Base-by-base conservation (phyloP, 1,140 invertebrate species). In the Hestina assimilis region DNA sequence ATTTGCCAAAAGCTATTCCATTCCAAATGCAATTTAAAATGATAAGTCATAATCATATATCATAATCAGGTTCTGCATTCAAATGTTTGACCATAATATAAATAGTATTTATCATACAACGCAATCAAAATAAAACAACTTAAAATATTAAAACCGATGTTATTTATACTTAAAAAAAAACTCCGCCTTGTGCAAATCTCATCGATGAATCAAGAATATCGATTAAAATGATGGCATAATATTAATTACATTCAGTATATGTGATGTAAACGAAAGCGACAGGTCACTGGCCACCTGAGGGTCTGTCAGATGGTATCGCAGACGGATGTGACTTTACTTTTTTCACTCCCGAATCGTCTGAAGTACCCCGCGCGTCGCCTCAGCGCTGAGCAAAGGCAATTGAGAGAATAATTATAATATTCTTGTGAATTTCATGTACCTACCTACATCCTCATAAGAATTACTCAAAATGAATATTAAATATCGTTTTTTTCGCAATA, bases 331-430 rank as follows among this genome's bases (percentile, higher is more conserved):
- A 73, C 59, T 72, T 60, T 68, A 66, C 62, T 74, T 78, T 78
- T 75, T 75, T 63, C 64, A 72, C 47, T 63, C 59, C 64, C 66
- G 46, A 79, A 75, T 35, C 63, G 72, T 75, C 69, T 79, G 72
- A 74, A 79, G 75, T 66, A 68, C 31, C 33, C 15, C n/a, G 59
- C 68, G 48, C 51, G 51, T 55, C 68, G 48, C 51, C 50, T 55
- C 56, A 60, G 58, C 43, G 52, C 52, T 52, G 51, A 53, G 41
- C 14, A 20, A 38, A 50, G 40, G 24, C 21, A 31, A 40, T 50
- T 33, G 54, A 29, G 26, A 24, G 35, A 57, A 57, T 57, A 48
- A 57, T 57, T 57, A 57, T 40, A 35, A 38, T 38, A 38, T 50
- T 50, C 33, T 38, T 38, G 47, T 17, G 21, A 23, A 48, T 48